Percentiles rank a stretch among this genome's conserved stretches.
phyloP scores from a whole-genome alignment of 2,888 invertebrate species.

The Strigamia transsilvanica region DNA sequence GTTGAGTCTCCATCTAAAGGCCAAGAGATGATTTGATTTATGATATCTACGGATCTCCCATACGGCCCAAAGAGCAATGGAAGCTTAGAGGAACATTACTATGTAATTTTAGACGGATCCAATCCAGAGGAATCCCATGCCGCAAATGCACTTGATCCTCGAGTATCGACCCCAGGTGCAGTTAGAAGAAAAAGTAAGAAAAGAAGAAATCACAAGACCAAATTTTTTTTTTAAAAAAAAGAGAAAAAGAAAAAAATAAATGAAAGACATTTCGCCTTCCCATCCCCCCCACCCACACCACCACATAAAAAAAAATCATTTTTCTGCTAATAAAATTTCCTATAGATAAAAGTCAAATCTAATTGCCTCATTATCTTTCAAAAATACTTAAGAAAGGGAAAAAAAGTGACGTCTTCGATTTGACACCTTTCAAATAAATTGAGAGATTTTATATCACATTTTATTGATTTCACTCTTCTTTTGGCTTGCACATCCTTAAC shows the following conservation, averaged over 20 bases:
- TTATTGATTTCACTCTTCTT: conserved; percentile 9
- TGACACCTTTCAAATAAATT: conserved; percentile 25
- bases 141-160: conserved; percentile 30
- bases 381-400: not conserved
- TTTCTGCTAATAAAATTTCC: conserved; percentile 1
- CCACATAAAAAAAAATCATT: not conserved
- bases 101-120: conserved; percentile 26
- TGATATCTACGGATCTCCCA: conserved; percentile 11
- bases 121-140: conserved; percentile 13
- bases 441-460: not conserved
- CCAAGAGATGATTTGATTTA: conserved; percentile 30
- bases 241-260: not conserved
- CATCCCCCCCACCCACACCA: no score
- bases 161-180: conserved; percentile 21
- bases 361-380: not conserved
- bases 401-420: not conserved
- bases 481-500: conserved; percentile 11
- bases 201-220: not conserved
- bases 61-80: conserved; percentile 21
- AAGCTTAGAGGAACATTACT: conserved; percentile 21
- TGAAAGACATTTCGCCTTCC: not conserved
- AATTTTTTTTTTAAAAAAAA: no score
- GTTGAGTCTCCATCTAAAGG: conserved; percentile 21
- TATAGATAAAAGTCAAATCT: conserved; percentile 16
- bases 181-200: not conserved